A percentile compares a stretch with the other conserved stretches of the same genome.
Conservation (phyloP, 2,888 invertebrate genomes). For the Xestobium rufovillosum region DNA sequence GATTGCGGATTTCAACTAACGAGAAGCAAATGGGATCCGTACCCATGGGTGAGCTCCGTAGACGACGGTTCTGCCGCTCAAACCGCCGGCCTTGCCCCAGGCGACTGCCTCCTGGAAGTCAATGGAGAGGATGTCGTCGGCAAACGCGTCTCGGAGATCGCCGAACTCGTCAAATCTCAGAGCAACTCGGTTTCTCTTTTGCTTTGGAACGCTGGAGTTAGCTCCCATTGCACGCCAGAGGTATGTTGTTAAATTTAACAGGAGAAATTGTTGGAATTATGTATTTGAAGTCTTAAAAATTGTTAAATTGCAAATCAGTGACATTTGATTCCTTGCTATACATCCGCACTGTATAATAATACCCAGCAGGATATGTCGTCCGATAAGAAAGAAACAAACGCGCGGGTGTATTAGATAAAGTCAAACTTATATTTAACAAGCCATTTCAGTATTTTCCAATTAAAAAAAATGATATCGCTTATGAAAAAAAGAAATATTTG, state of each 20-base stretch:
- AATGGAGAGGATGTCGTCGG: slow-evolving; percentile 50
- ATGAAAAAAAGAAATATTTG: too few relatives aligned
- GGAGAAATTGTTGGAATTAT: slow-evolving; percentile 4
- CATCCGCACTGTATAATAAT: too few relatives aligned
- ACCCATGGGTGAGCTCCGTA: slow-evolving; percentile 70
- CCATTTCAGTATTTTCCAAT: too few relatives aligned
- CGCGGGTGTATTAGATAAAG: too few relatives aligned
- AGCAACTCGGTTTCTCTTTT: slow-evolving; percentile 42
- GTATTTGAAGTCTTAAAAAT: too few relatives aligned
- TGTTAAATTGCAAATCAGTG: too few relatives aligned
- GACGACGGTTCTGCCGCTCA: slow-evolving; percentile 56
- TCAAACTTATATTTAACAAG: too few relatives aligned
- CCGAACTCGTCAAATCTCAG: slow-evolving; percentile 44
- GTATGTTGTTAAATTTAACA: slow-evolving; percentile 26
- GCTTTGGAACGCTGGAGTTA: slow-evolving; percentile 46
- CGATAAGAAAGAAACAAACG: too few relatives aligned
- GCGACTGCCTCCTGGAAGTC: slow-evolving; percentile 63
- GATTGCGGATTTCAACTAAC: slow-evolving; percentile 67
- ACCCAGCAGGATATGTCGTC: too few relatives aligned
- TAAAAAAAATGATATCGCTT: too few relatives aligned
- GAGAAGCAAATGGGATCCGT: slow-evolving; percentile 72
- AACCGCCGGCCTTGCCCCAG: slow-evolving; percentile 55
- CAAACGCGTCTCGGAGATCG: slow-evolving; percentile 47
- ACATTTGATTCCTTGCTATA: too few relatives aligned
- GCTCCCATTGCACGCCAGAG: slow-evolving; percentile 45